Conservation (phyloP, 2,888 invertebrate genomes). For the Drosophila lutescens region DNA sequence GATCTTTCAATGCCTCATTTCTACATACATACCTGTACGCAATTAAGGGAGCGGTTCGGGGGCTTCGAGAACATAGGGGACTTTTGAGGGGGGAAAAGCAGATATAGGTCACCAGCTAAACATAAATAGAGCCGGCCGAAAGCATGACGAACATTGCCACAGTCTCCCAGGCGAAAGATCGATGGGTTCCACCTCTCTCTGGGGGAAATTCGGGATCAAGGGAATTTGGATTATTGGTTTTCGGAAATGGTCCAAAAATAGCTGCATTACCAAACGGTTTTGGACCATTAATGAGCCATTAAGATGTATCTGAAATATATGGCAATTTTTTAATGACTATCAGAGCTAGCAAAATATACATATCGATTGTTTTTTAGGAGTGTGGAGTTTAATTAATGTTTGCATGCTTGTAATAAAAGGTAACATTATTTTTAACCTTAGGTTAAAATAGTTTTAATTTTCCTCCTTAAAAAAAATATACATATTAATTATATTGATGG, state of each 20-base stretch:
- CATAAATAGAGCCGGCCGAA: constrained; percentile 58
- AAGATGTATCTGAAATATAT: background rate
- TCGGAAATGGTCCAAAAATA: background rate
- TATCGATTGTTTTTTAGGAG: no score
- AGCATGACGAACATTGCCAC: constrained; percentile 9
- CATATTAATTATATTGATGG: no score
- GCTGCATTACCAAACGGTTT: background rate
- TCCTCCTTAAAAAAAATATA: background rate
- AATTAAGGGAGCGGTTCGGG: constrained; percentile 19
- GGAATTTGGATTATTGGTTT: background rate
- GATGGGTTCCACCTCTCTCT: constrained; percentile 1
- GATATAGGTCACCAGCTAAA: constrained; percentile 65
- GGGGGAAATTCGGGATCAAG: background rate
- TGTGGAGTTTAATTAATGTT: no score
- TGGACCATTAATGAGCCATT: background rate
- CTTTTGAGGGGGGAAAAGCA: background rate
- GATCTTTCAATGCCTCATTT: constrained; percentile 35
- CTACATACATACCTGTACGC: constrained; percentile 27
- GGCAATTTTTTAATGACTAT: background rate
- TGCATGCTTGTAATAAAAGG: no score
- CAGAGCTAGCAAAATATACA: background rate
- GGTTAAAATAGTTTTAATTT: no score
- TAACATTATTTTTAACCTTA: no score
- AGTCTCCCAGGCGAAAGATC: constrained; percentile 12
- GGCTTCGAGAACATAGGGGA: background rate